These are phyloP conservation scores for Pseudopleuronectes americanus DNA, from an alignment of 2,797 vertebrate genomes.

Conservation along the genomic window DNA sequence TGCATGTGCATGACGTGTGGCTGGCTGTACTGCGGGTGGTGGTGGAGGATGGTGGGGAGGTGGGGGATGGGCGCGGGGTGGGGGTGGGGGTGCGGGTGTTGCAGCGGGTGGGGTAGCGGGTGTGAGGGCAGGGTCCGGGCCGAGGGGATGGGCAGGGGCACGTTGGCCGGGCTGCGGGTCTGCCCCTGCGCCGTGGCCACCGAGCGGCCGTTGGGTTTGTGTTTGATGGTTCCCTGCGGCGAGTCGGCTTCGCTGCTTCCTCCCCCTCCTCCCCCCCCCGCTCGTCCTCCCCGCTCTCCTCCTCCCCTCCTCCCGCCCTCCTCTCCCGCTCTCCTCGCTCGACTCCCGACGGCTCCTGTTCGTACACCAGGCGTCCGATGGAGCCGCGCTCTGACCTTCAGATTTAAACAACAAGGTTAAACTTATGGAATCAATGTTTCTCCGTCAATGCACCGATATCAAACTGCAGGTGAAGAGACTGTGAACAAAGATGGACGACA, in stretches of 20 bases:
- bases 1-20: slow-evolving; percentile 77
- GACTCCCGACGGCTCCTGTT: slow-evolving; percentile 81
- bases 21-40: slow-evolving; percentile 71
- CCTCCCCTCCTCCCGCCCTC: slow-evolving; percentile 46
- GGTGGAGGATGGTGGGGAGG: slow-evolving; percentile 79
- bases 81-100: slow-evolving; percentile 51
- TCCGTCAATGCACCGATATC: too few relatives aligned
- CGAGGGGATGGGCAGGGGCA: slow-evolving; percentile 75
- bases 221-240: slow-evolving; percentile 90
- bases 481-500: background rate
- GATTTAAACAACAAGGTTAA: background rate
- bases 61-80: slow-evolving; percentile 63
- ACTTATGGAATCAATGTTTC: too few relatives aligned
- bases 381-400: slow-evolving; percentile 74
- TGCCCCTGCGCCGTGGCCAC: slow-evolving; percentile 86
- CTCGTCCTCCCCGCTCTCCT: slow-evolving; percentile 70
- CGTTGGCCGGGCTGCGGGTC: slow-evolving; percentile 76
- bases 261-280: slow-evolving; percentile 49
- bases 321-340: slow-evolving; percentile 56
- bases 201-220: slow-evolving; percentile 82
- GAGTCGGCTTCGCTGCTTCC: slow-evolving; percentile 77
- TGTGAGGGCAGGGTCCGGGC: slow-evolving; percentile 81
- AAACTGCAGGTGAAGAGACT: too few relatives aligned
- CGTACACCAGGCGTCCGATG: slow-evolving; percentile 85
- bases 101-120: slow-evolving; percentile 70